A percentile compares a stretch with the other conserved stretches of the same genome.
These are phyloP conservation scores for Malacosoma neustria DNA, from an alignment of 2,888 invertebrate species.

Conservation along the genomic window DNA sequence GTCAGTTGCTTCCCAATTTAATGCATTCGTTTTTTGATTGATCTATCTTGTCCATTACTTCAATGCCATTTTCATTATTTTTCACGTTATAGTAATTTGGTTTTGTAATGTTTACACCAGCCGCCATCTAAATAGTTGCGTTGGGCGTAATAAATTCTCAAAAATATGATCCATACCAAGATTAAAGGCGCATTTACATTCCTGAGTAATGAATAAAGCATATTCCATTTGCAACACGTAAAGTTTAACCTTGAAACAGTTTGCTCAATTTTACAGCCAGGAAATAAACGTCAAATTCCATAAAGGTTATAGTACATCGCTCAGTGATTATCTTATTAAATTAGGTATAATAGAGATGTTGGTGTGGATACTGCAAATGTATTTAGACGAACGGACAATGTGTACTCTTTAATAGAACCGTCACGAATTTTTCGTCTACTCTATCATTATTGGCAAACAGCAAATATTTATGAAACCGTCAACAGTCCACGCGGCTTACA, in stretches of 20 bases:
- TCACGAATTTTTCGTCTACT: conserved; percentile 37
- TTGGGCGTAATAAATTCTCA: not conserved
- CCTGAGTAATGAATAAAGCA: conserved; percentile 24
- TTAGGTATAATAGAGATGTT: conserved; percentile 18
- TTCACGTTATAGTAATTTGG: conserved; percentile 1
- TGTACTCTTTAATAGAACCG: conserved; percentile 42
- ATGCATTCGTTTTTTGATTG: not conserved
- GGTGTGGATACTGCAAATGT: conserved; percentile 26
- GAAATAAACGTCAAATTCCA: conserved; percentile 49
- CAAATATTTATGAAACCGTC: conserved; percentile 20
- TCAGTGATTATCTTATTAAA: conserved; percentile 33
- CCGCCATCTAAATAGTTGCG: not conserved
- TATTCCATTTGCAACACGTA: conserved; percentile 53
- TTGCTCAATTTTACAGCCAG: conserved; percentile 56
- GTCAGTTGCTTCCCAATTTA: conserved; percentile 26
- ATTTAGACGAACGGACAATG: conserved; percentile 44
- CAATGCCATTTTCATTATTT: not conserved
- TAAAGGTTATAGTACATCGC: conserved; percentile 40
- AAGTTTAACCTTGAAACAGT: conserved; percentile 64
- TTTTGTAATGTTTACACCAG: conserved; percentile 6
- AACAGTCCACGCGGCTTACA: conserved; percentile 9
- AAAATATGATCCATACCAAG: conserved; percentile 14
- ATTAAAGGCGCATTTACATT: conserved; percentile 27
- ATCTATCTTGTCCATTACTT: not conserved
- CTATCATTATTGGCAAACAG: conserved; percentile 29